Conservation (phyloP, 2,113 vertebrate genomes). For the Danio rerio region GRCz12tu NC_133184.1:36903001-36903500, state of each 20-base stretch:
- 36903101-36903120: background rate
- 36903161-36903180: slow-evolving; percentile 19
- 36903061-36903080: background rate
- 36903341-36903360: slow-evolving; percentile 93
- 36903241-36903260: slow-evolving; percentile 20
- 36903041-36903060: background rate
- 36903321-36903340: slow-evolving; percentile 98
- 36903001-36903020: background rate
- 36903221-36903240: slow-evolving; percentile 25
- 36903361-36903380: slow-evolving; percentile 92
- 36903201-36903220: slow-evolving; percentile 4
- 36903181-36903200: slow-evolving; percentile 30
- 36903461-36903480: slow-evolving; percentile 97
- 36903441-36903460: slow-evolving; percentile 92
- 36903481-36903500: slow-evolving; percentile 83
- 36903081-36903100: background rate
- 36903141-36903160: slow-evolving; percentile 17
- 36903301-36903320: slow-evolving; percentile 91
- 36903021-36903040: background rate
- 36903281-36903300: slow-evolving; percentile 26
- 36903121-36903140: slow-evolving; percentile 29
- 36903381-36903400: slow-evolving; percentile 98
- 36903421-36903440: slow-evolving; percentile 92
- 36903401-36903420: slow-evolving; percentile 94
- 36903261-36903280: slow-evolving; percentile 7